Conservation (phyloP, 2,888 invertebrate genomes). For the Melieria omissa region DNA sequence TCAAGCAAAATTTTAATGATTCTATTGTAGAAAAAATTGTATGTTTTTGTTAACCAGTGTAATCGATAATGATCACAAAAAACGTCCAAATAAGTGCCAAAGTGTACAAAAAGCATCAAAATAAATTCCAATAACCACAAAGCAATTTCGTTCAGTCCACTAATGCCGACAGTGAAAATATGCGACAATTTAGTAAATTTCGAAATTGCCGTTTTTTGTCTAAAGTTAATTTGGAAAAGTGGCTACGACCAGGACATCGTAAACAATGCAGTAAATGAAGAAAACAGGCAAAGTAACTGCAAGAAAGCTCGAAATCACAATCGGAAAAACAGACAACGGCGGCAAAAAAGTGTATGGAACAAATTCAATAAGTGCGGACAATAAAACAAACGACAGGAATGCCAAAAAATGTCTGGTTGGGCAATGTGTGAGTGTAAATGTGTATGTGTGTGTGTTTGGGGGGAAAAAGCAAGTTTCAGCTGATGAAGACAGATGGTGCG, state of each 20-base stretch:
- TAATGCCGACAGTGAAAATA: too few species aligned
- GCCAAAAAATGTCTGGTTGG: not conserved
- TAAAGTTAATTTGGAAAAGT: conserved; percentile 32
- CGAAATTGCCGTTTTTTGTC: not conserved
- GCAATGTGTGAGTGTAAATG: not conserved
- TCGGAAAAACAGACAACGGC: conserved; percentile 16
- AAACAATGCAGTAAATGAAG: not conserved
- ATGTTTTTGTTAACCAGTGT: too few species aligned
- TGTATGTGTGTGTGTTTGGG: not conserved
- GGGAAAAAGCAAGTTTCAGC: conserved; percentile 1
- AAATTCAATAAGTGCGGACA: conserved; percentile 28
- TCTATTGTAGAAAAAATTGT: too few species aligned
- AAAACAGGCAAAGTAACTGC: conserved; percentile 3
- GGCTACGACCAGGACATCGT: not conserved
- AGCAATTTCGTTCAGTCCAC: too few species aligned
- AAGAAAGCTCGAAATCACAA: not conserved
- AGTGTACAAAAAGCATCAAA: too few species aligned
- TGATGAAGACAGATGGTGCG: conserved; percentile 31
- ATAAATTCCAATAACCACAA: too few species aligned
- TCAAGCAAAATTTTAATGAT: too few species aligned
- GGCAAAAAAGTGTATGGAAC: not conserved
- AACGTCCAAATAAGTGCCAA: too few species aligned
- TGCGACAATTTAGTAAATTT: too few species aligned
- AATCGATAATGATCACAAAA: too few species aligned
- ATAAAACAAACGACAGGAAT: not conserved